Conservation (phyloP, 2,113 vertebrate genomes). For the Oriolus oriolus region DNA sequence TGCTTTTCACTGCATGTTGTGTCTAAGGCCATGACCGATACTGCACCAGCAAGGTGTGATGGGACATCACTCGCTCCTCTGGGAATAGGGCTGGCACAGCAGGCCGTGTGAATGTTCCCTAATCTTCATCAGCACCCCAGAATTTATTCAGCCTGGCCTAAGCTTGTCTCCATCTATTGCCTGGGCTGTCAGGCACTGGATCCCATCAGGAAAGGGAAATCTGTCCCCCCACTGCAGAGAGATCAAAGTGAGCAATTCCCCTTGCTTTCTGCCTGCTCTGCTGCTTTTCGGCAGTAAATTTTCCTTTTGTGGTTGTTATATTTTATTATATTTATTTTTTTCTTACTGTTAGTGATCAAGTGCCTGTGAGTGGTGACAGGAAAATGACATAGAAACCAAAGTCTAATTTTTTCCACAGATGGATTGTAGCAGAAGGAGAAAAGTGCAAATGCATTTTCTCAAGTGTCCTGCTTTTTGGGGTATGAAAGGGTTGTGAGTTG, state of each 20-base stretch:
- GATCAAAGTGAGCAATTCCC: background rate
- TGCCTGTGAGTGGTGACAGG: conserved; percentile 28
- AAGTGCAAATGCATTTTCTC: conserved; percentile 62
- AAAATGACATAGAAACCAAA: conserved; percentile 22
- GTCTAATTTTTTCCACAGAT: conserved; percentile 66
- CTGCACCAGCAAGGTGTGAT: accelerated
- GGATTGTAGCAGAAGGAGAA: conserved; percentile 58
- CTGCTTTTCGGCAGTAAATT: background rate
- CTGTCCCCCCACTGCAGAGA: background rate
- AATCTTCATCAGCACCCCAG: background rate
- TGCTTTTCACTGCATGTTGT: background rate
- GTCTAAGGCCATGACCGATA: background rate
- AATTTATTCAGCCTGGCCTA: background rate
- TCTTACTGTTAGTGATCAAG: background rate
- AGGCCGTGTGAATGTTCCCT: background rate
- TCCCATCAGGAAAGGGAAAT: background rate
- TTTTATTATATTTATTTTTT: conserved; percentile 1
- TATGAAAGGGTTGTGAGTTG: conserved; percentile 7
- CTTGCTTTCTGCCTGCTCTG: background rate
- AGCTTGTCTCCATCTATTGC: background rate
- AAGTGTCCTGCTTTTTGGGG: conserved; percentile 22
- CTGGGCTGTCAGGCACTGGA: background rate
- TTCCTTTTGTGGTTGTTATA: background rate
- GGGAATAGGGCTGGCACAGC: background rate
- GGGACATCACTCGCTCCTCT: background rate